phyloP scores from a whole-genome alignment of 2,797 vertebrate genomes.

The Oreochromis mossambicus region DNA sequence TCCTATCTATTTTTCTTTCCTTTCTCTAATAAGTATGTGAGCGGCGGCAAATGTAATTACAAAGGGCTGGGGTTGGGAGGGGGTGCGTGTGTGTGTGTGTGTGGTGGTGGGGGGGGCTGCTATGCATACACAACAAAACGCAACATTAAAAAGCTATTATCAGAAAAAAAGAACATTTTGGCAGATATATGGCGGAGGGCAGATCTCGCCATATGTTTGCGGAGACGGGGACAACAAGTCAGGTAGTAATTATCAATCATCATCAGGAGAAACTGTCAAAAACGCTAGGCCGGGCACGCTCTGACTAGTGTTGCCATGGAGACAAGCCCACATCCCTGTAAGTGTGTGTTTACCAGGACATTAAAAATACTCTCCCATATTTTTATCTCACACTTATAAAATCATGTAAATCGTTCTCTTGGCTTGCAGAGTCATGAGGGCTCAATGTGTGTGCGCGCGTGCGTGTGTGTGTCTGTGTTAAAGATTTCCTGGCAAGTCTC shows the following conservation, averaged over 20 bases:
- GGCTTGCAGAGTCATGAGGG: background rate
- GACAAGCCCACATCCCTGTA: conserved; percentile 64
- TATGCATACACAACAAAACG: conserved; percentile 64
- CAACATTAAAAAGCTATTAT: conserved; percentile 77
- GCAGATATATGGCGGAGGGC: conserved; percentile 64
- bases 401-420: conserved; percentile 37
- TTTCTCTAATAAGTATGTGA: conserved; percentile 62
- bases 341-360: conserved; percentile 66
- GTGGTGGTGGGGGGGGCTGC: background rate
- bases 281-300: conserved; percentile 54
- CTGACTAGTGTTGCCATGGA: conserved; percentile 69
- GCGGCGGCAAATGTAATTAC: conserved; percentile 71
- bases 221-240: conserved; percentile 66
- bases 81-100: background rate
- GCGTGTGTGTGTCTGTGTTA: conserved; percentile 9
- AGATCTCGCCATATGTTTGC: conserved; percentile 70
- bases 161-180: conserved; percentile 68
- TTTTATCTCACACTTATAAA: conserved; percentile 50
- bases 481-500: conserved; percentile 30
- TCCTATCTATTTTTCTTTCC: conserved; percentile 61
- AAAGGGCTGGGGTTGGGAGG: conserved; percentile 37
- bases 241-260: conserved; percentile 78
- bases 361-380: conserved; percentile 63
- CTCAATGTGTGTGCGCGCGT: background rate
- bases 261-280: conserved; percentile 70